These are phyloP conservation scores for Standfussiana lucernea DNA, from an alignment of 2,888 invertebrate genomes.

Conservation along the genomic window DNA sequence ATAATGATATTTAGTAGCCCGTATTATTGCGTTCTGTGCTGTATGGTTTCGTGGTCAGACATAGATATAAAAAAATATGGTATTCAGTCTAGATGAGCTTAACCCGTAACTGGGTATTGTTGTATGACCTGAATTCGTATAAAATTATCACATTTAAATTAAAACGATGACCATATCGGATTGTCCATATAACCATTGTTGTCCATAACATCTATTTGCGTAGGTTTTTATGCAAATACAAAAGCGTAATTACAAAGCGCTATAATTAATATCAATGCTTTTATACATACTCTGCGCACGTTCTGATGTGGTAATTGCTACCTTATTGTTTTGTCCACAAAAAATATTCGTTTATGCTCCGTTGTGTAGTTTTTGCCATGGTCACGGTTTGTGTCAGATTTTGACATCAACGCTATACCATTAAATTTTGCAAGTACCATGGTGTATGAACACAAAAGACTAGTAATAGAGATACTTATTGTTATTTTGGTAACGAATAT, in stretches of 20 bases:
- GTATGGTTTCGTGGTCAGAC: background rate
- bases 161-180: conserved; percentile 18
- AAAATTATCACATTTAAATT: conserved; percentile 7
- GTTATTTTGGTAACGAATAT: conserved; percentile 2
- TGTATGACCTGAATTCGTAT: background rate
- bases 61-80: background rate
- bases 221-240: conserved; percentile 50
- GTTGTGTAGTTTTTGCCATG: conserved; percentile 57
- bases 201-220: conserved; percentile 30
- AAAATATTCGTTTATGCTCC: conserved; percentile 57
- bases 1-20: too few species aligned
- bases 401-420: conserved; percentile 54
- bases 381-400: conserved; percentile 57
- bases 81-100: background rate
- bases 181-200: conserved; percentile 26
- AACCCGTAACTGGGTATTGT: background rate
- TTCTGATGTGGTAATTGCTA: conserved; percentile 59
- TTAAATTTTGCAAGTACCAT: conserved; percentile 38
- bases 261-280: conserved; percentile 60
- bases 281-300: conserved; percentile 39
- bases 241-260: conserved; percentile 55
- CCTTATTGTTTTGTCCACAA: conserved; percentile 61
- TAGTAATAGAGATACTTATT: conserved; percentile 9
- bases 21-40: too few species aligned
- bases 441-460: conserved; percentile 5